Percentiles rank a stretch among this genome's conserved stretches.
These are phyloP conservation scores for Istiophorus platypterus DNA, from an alignment of 2,113 vertebrate species.

Conservation along the genomic window DNA sequence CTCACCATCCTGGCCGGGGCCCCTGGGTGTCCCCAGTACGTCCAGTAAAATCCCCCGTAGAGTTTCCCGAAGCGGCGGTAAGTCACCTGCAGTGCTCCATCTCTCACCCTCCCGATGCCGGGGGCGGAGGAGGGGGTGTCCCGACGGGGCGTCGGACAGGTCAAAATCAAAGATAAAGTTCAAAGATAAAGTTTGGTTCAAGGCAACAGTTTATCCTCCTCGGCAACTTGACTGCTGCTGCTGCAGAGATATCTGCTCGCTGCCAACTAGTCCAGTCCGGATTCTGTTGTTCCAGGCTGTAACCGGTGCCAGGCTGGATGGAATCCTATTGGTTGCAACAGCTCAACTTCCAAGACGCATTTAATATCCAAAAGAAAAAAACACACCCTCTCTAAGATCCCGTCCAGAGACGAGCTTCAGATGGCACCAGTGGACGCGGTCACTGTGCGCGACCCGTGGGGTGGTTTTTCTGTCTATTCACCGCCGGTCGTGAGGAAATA, in stretches of 20 bases:
- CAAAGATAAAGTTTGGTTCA: conserved; percentile 67
- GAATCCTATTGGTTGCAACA: conserved; percentile 38
- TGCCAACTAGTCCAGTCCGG: conserved; percentile 8
- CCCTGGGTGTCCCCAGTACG: conserved; percentile 41
- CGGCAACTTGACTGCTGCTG: conserved; percentile 12
- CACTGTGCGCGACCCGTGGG: not conserved
- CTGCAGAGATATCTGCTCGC: conserved; percentile 8
- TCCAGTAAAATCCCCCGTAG: conserved; percentile 47
- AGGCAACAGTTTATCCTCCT: conserved; percentile 50
- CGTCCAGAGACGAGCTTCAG: not conserved
- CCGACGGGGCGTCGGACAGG: not conserved
- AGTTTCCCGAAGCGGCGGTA: conserved; percentile 40
- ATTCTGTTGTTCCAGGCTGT: conserved; percentile 34
- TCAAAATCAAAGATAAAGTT: conserved; percentile 51
- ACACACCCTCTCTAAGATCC: conserved; percentile 9
- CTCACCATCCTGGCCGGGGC: conserved; percentile 76
- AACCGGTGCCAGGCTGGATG: not conserved
- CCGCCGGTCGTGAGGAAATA: not conserved
- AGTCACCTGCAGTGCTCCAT: conserved; percentile 80
- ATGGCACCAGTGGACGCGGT: not conserved
- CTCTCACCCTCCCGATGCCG: conserved; percentile 43
- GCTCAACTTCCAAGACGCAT: conserved; percentile 60
- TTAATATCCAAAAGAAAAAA: not conserved
- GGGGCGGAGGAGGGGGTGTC: conserved; percentile 13
- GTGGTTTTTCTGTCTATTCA: not conserved